A percentile compares a stretch with the other conserved stretches of the same genome.
Evolutionary conservation across 2,797 vertebrate genomes (phyloP).

Genomic region (Sebastes hubbsi): DNA sequence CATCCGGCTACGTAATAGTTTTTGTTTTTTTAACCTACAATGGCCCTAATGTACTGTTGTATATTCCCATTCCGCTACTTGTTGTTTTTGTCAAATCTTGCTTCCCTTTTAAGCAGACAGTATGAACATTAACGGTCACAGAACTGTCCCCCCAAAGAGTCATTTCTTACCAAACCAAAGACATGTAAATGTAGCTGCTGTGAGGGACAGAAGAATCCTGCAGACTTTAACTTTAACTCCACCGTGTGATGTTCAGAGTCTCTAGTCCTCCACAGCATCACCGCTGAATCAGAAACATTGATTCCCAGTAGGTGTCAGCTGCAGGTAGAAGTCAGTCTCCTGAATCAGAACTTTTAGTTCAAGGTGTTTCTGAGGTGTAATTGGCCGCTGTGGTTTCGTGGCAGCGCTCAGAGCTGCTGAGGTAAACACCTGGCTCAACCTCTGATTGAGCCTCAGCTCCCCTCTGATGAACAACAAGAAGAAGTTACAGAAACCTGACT

Average conservation of each 20-base stretch:
- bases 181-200: too few species aligned
- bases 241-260: not conserved
- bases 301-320: not conserved
- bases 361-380: not conserved
- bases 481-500: not conserved
- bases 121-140: too few species aligned
- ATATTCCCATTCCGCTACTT: too few species aligned
- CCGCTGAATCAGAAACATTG: not conserved
- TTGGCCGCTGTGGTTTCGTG: constrained; percentile 12
- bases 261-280: not conserved
- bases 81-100: too few species aligned
- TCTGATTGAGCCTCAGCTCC: not conserved
- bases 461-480: not conserved
- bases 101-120: too few species aligned
- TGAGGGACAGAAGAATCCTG: not conserved
- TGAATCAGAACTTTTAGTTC: not conserved
- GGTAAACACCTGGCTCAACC: constrained; percentile 13
- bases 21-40: too few species aligned
- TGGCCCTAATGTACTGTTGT: too few species aligned
- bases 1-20: too few species aligned
- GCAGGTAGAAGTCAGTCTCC: not conserved
- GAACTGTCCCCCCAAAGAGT: too few species aligned
- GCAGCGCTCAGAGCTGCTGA: not conserved
- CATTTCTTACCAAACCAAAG: not conserved
- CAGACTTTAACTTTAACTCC: not conserved